These are phyloP conservation scores for Phylloscopus trochiloides DNA, from an alignment of 2,113 vertebrate species.

Conservation along the genomic window DNA sequence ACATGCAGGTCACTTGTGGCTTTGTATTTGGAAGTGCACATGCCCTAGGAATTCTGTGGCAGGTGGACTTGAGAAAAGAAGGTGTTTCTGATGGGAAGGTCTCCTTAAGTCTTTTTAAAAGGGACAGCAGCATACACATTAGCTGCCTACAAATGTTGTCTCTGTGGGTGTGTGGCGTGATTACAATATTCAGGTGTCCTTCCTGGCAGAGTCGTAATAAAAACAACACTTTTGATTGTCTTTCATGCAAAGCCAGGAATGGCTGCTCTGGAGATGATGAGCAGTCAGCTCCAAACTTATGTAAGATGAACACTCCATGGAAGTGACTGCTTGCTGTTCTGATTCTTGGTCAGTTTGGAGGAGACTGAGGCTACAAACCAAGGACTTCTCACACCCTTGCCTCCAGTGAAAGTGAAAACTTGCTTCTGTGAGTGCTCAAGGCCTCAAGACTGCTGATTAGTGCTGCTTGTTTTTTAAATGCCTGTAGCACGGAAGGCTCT, in stretches of 20 bases:
- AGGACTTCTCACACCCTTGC: not conserved
- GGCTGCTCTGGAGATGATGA: not conserved
- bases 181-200: not conserved
- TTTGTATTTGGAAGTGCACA: not conserved
- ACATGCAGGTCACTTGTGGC: not conserved
- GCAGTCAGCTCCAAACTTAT: not conserved
- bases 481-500: not conserved
- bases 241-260: not conserved
- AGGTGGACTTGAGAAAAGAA: not conserved
- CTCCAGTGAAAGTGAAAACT: not conserved
- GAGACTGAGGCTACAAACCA: not conserved
- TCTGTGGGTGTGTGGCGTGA: not conserved
- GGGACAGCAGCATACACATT: not conserved
- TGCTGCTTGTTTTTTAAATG: not conserved
- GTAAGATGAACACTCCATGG: not conserved
- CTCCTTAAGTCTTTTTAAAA: not conserved
- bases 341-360: not conserved
- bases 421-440: not conserved
- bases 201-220: not conserved
- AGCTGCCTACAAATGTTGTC: not conserved
- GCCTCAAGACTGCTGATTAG: not conserved
- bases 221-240: not conserved
- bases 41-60: not conserved
- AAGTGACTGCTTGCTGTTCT: not conserved
- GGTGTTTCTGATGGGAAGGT: not conserved